Evolutionary conservation across 2,888 invertebrate genomes (phyloP).

Genomic region (Pseudococcus jackbeardsleyi): DNA sequence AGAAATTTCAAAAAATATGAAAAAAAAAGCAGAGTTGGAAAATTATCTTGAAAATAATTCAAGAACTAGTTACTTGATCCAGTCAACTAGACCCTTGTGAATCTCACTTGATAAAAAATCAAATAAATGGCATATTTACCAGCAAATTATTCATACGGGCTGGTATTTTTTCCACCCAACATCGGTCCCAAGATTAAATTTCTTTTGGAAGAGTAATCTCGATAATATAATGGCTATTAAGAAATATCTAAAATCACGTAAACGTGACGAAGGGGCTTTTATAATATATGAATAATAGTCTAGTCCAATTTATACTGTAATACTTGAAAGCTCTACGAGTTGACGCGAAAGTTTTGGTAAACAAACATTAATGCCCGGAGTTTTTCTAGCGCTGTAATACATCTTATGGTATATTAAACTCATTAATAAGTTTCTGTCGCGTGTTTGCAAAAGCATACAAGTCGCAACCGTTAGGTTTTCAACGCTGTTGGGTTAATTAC

Average conservation of each 20-base stretch:
- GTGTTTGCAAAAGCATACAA: constrained; percentile 10
- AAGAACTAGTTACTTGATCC: too few relatives aligned
- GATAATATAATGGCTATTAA: not conserved
- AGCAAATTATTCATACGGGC: not conserved
- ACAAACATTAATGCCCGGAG: constrained; percentile 30
- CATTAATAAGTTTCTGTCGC: constrained; percentile 32
- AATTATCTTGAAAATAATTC: too few relatives aligned
- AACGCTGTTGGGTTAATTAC: constrained; percentile 30
- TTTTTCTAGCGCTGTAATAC: constrained; percentile 20
- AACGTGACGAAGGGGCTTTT: not conserved
- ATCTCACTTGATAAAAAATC: not conserved
- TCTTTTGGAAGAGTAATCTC: not conserved
- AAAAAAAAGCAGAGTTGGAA: too few relatives aligned
- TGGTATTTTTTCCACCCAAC: too few relatives aligned
- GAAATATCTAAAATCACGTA: constrained; percentile 13
- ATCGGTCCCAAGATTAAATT: not conserved
- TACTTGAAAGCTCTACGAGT: not conserved
- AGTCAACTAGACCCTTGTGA: too few relatives aligned
- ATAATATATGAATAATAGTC: not conserved
- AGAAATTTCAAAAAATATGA: too few relatives aligned
- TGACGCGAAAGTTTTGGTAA: constrained; percentile 17
- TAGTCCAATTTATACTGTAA: constrained; percentile 15
- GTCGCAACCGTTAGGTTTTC: not conserved
- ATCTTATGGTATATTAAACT: constrained; percentile 21
- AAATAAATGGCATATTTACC: not conserved